Evolutionary conservation across 2,113 vertebrate species (phyloP).

Genomic region (Gopherus evgoodei): DNA sequence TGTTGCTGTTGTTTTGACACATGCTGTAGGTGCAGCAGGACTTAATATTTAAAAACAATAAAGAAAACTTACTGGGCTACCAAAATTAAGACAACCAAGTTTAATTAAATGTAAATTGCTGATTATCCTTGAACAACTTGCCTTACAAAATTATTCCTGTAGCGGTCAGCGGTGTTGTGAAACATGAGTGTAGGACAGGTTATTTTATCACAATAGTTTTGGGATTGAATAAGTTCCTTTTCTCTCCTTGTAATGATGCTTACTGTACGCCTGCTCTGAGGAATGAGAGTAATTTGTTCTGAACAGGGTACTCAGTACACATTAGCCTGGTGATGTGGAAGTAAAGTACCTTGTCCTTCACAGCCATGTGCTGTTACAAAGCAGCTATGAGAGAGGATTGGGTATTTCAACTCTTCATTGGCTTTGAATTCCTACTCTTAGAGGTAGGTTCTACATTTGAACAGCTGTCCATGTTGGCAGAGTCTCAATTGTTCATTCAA

Average conservation of each 20-base stretch:
- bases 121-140: not conserved
- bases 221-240: not conserved
- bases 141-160: not conserved
- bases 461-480: not conserved
- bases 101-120: not conserved
- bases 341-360: not conserved
- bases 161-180: not conserved
- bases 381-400: not conserved
- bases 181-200: not conserved
- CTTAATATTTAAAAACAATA: not conserved
- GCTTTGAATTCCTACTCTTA: not conserved
- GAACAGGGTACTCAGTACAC: not conserved
- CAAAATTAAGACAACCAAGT: not conserved
- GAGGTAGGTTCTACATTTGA: not conserved
- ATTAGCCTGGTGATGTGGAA: not conserved
- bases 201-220: not conserved
- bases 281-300: not conserved
- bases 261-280: not conserved
- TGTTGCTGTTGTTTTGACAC: not conserved
- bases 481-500: not conserved
- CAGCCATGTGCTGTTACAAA: not conserved
- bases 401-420: not conserved
- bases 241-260: not conserved
- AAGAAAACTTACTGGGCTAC: not conserved
- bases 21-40: not conserved